Base-by-base conservation (phyloP, 2,888 invertebrate genomes). In the Drosophila affinis region DNA sequence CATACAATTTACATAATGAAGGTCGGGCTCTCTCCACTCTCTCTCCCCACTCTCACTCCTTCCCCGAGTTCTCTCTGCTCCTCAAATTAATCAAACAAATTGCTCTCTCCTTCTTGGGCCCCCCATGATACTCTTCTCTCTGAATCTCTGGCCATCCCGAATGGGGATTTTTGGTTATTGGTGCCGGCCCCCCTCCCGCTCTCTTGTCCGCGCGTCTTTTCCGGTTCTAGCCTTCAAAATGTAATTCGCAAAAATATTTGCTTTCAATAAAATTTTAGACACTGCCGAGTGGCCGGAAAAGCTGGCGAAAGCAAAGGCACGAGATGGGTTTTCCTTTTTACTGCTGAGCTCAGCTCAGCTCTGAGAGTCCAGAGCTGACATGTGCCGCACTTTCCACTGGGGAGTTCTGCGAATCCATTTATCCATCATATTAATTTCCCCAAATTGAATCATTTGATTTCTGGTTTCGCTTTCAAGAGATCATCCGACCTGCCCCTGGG, bases 1-100 rank as follows among this genome's bases (percentile, higher is more conserved):
- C 76, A 79, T 85, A 87, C 88, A 85, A 85, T 89, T 85, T 87
- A 82, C 89, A 85, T 85, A 85, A 85, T 85, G 84, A 85, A 85
- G 89, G 88, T 85, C 88, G 72, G 54, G 55, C 32, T 3, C 64
- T 3, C 67, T 21, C 10, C 10, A 3, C 14, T 34, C 53, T 21
- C n/a, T 24, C 27, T 0, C 14, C 24, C 53, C 21, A 21, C 21
- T 21, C 21, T n/a, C 32, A 10, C 53, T 18, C 46, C 54, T 27
- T 14, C 6, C 55, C 24, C 51, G 29, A 14, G 21, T 67, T 44
- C 21, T 21, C 21, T 48, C 54, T 47, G 54, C 62, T 67, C 55
- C 69, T 67, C 71, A 73, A 85, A 85, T 85, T 85, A 85, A 85
- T 85, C 84, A 85, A 89, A 85, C 84, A 85, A 85, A 85, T 85